Base-by-base conservation (phyloP, 2,888 invertebrate species). In the Chouioia cunea region DNA sequence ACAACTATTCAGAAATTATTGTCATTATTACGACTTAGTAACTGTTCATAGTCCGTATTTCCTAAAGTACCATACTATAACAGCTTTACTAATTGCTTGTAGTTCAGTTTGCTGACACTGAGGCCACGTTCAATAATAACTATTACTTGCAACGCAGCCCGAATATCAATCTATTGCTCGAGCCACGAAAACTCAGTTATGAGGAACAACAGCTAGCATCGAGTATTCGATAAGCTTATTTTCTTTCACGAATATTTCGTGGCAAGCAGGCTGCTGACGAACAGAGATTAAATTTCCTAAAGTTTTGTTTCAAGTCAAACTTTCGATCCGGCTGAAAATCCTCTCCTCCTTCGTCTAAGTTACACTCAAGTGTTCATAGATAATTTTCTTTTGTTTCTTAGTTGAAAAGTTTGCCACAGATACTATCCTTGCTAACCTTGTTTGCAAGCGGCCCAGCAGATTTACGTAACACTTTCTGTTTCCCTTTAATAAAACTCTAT, bases 1-100 rank as follows among this genome's bases (percentile, higher is more conserved):
- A 65, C 15, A 23, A 52, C 10, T 58, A 58, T 52, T 66, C 50
- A 52, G 65, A 58, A 65, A 66, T 66, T 66, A 52, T 66, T 54
- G 63, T 10, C 46, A 16, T 22, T 23, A 46, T 46, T 53, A 36
- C 53, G 36, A 36, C 10, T 36, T 36, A 6, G 10, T 12, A 12
- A 6, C 6, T 6, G 36, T 12, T 12, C 36, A 10, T 12, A 47
- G n/a, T 56, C 27, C 2, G 15, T 14, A 20, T 22, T 47, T 46
- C 23, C 18, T 6, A 27, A 48, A 50, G 27, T 23, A 23, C 59
- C 16, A 16, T n/a, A n/a, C 22, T 52, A 58, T 14, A 52, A 43
- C 52, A 58, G 23, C 52, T 66, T 44, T 43, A 18, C 58, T 57
- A 58, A 66, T 52, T 58, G 22, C 4, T 10, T 12, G 18, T 10